phyloP scores from a whole-genome alignment of 2,888 invertebrate genomes.

The Ennomos erosarius region DNA sequence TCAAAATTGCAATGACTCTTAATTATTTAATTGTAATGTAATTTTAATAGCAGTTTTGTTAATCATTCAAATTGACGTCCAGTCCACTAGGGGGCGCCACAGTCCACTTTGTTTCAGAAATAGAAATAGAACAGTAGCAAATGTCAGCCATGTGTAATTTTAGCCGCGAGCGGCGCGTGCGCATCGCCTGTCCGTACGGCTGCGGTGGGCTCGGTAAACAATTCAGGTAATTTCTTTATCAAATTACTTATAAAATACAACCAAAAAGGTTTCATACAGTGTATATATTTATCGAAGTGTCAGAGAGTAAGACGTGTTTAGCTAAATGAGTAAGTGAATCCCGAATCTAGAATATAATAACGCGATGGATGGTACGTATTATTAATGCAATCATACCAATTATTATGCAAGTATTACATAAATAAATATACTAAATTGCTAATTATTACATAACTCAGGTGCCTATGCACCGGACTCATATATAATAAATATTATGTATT shows the following conservation, averaged over 20 bases:
- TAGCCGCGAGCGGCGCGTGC: slow-evolving; percentile 27
- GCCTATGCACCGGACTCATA: too few relatives aligned
- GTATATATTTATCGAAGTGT: too few relatives aligned
- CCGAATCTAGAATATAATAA: too few relatives aligned
- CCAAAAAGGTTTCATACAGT: too few relatives aligned
- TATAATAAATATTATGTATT: too few relatives aligned
- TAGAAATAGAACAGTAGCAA: slow-evolving; percentile 35
- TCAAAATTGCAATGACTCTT: slow-evolving; percentile 6
- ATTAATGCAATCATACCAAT: too few relatives aligned
- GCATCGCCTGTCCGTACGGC: slow-evolving; percentile 16
- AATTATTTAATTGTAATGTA: slow-evolving; percentile 2
- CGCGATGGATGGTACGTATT: too few relatives aligned
- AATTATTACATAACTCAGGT: too few relatives aligned
- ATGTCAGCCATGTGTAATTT: slow-evolving; percentile 40
- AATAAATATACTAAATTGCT: too few relatives aligned
- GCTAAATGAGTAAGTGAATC: too few relatives aligned
- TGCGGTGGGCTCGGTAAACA: slow-evolving; percentile 21
- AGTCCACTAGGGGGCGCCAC: slow-evolving; percentile 22
- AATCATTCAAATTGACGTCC: slow-evolving; percentile 20
- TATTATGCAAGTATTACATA: too few relatives aligned
- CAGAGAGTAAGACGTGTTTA: not conserved
- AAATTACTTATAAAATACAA: too few relatives aligned
- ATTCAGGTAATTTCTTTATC: slow-evolving; percentile 24
- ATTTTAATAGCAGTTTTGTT: slow-evolving; percentile 8
- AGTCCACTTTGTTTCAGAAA: slow-evolving; percentile 36